A percentile compares a stretch with the other conserved stretches of the same genome.
Conservation (phyloP, 2,113 vertebrate species). For the Oxyura jamaicensis region DNA sequence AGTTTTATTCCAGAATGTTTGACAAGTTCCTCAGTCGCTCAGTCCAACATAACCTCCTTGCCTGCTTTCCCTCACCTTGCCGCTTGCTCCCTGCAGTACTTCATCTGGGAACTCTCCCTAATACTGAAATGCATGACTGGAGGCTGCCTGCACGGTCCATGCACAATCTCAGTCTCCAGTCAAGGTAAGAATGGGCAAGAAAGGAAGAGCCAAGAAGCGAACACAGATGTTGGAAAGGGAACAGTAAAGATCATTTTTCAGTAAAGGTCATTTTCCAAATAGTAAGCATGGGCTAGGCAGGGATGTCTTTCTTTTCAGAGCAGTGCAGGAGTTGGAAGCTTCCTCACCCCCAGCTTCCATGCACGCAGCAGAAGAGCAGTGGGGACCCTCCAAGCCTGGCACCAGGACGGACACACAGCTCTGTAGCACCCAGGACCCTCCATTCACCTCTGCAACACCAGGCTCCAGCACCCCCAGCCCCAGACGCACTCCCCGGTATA, state of each 20-base stretch:
- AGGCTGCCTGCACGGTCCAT: background rate
- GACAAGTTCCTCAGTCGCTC: background rate
- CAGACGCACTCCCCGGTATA: background rate
- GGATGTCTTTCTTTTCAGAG: background rate
- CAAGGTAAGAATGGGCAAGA: background rate
- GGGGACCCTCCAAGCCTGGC: background rate
- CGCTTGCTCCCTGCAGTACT: background rate
- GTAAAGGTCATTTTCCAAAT: background rate
- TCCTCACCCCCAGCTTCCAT: background rate
- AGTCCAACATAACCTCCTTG: background rate
- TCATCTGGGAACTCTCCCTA: background rate
- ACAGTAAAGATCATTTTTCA: background rate
- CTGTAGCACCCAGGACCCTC: no score
- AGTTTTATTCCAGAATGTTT: background rate
- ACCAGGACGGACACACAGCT: no score
- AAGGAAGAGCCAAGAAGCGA: background rate
- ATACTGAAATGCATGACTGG: background rate
- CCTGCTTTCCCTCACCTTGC: background rate
- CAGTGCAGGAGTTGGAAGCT: background rate
- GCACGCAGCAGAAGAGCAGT: background rate
- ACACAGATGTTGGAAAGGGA: background rate
- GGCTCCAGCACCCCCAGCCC: background rate
- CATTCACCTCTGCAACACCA: accelerated
- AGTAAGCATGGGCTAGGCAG: background rate
- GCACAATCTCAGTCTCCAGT: background rate